A percentile compares a stretch with the other conserved stretches of the same genome.
Conservation (phyloP, 2,888 invertebrate species). For the Dilophus febrilis region DNA sequence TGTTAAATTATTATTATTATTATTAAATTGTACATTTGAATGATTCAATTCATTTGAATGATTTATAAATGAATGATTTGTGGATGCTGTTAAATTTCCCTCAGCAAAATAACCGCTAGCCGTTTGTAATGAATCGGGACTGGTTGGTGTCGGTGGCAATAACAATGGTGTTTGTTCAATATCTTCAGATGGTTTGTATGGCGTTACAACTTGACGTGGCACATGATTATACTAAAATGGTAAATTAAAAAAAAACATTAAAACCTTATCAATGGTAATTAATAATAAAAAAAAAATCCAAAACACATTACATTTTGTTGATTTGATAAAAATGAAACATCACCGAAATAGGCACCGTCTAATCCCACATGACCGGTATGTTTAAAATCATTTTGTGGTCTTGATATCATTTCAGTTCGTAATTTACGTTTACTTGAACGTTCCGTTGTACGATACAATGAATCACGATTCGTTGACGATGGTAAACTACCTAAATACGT, state of each 20-base stretch:
- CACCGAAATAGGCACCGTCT: slow-evolving; percentile 94
- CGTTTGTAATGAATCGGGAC: slow-evolving; percentile 29
- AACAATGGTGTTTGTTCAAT: slow-evolving; percentile 50
- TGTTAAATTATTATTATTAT: slow-evolving; percentile 12
- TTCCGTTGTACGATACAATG: slow-evolving; percentile 40
- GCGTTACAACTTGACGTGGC: slow-evolving; percentile 75
- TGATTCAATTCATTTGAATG: slow-evolving; percentile 11
- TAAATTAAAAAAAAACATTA: background rate
- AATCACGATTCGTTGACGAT: slow-evolving; percentile 33
- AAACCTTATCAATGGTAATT: slow-evolving; percentile 3
- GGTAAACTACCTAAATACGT: slow-evolving; percentile 54
- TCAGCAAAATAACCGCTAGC: slow-evolving; percentile 30
- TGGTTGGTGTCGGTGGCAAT: slow-evolving; percentile 33
- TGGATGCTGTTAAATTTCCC: slow-evolving; percentile 18
- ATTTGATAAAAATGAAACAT: slow-evolving; percentile 47
- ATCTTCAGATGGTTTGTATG: slow-evolving; percentile 78
- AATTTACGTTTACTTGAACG: slow-evolving; percentile 47
- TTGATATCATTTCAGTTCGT: slow-evolving; percentile 85
- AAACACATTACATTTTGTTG: slow-evolving; percentile 28
- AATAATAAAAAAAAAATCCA: background rate
- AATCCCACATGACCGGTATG: slow-evolving; percentile 92
- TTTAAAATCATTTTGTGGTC: slow-evolving; percentile 90
- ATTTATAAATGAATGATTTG: slow-evolving; percentile 28
- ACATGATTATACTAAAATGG: slow-evolving; percentile 48
- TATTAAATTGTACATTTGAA: background rate